Evolutionary conservation across 2,888 invertebrate species (phyloP), one percentile per base, ranked within the genome.

Genomic region (Pollenia labialis): DNA sequence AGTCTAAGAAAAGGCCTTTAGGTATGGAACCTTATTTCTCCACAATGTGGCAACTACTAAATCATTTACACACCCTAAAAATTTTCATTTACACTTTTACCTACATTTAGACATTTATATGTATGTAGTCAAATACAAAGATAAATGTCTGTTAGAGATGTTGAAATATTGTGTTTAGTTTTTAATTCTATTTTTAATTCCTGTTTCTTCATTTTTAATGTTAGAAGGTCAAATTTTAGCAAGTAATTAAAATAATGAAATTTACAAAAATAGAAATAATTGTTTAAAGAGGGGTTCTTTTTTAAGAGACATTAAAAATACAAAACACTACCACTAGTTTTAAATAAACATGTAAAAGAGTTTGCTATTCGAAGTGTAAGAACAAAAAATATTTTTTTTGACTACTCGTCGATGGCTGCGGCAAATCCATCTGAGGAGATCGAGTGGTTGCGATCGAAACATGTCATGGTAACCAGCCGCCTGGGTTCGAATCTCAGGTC

Each of bases 71-170:
- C 46, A n/a, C 12, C 23, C 44, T 32, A 50, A 79, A 48, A 50
- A 16, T 12, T 18, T 64, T 14, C 46, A 46, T 64, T 8, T 18
- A 72, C 46, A 16, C 42, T 16, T 11, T 46, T 62, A 50, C 44
- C 48, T 54, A 14, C 16, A 52, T 8, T 10, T n/a, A 18, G 32
- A 60, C 44, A 60, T 16, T 12, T 7, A 18, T 54, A 6, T 12
- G 42, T 8, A 14, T n/a, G 14, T 52, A 23, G 18, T 18, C 50
- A 48, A 60, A 54, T 50, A 4, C 23, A 76, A 71, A 76, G 69
- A 82, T 71, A 76, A 82, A 82, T 75, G 75, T 58, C 75, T 69
- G 75, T 69, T 81, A 50, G 69, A 81, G 54, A 23, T 60, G 81
- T 81, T 81, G 50, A 75, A 68, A 69, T 75, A 50, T 75, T 82